Base-by-base conservation (phyloP, 2,888 invertebrate genomes). In the Spatulosminthurus flaviceps region DNA sequence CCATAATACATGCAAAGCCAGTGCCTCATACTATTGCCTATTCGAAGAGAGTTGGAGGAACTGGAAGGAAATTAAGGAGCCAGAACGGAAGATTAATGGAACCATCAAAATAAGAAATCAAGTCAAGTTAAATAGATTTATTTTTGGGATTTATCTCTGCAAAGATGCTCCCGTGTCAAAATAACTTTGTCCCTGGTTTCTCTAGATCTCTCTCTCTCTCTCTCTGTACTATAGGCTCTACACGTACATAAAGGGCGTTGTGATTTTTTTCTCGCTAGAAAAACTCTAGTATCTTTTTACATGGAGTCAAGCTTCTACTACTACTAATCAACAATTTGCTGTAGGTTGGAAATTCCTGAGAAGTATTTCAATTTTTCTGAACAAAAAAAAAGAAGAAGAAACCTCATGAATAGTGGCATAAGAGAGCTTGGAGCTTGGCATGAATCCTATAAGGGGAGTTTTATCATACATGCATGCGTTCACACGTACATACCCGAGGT, bases 31-130 rank as follows among this genome's bases (percentile, higher is more conserved):
- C n/a, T n/a, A n/a, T n/a, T n/a, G n/a, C n/a, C n/a, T n/a, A n/a
- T 19, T 26, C 28, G 19, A 24, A 26, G 13, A 1, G 51, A 16
- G 51, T 51, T 51, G n/a, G 70, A 70, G 11, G 41, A 64, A 75
- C 28, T 75, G 60, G 61, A 75, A 75, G 26, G 29, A 64, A 75
- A 34, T 34, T 75, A 75, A 61, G 64, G 75, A 64, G 64, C 64
- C 75, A 75, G 75, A 75, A 75, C 75, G 64, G 66, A 29, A 64
- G 75, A 75, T 75, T 75, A 75, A 75, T 75, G 75, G 41, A 64
- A 34, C 26, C 64, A 75, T 75, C 75, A 64, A 72, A 75, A 64
- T 75, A 75, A 22, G n/a, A 73, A 73, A 73, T 60, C 26, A 60
- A 60, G 73, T 60, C 26, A 28, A 73, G 73, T 61, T 73, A 60